Conservation (phyloP, 2,888 invertebrate genomes). For the Tinea semifulvella region DNA sequence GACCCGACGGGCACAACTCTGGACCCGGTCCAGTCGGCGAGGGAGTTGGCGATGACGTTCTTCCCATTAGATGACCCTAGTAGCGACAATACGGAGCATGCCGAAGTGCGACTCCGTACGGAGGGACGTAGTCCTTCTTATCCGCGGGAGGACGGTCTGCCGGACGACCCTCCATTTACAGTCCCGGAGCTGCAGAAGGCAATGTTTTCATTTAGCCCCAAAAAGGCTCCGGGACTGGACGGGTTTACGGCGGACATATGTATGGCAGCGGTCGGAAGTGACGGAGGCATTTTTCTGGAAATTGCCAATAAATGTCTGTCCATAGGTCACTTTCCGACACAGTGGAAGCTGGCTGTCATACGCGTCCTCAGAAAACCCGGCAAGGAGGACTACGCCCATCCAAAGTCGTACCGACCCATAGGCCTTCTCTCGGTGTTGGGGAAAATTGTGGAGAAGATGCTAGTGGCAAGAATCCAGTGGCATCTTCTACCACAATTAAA, state of each 20-base stretch:
- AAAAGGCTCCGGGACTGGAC: constrained; percentile 17
- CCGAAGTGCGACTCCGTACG: too few species aligned
- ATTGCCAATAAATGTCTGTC: constrained; percentile 14
- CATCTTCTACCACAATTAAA: constrained; percentile 5
- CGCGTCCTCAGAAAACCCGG: too few species aligned
- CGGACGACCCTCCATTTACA: constrained; percentile 15
- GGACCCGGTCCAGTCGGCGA: background rate
- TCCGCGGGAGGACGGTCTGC: background rate
- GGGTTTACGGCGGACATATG: constrained; percentile 17
- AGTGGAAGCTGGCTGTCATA: too few species aligned
- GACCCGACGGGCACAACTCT: background rate
- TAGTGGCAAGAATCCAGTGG: background rate
- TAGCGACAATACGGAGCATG: background rate
- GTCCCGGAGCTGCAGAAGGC: constrained; percentile 5
- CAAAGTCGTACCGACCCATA: too few species aligned
- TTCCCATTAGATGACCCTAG: background rate
- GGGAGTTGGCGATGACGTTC: background rate
- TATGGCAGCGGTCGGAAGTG: background rate
- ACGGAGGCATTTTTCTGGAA: background rate
- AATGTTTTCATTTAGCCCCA: constrained; percentile 12
- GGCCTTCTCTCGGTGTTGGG: too few species aligned
- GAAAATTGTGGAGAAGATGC: background rate
- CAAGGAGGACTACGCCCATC: too few species aligned
- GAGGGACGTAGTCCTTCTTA: background rate
- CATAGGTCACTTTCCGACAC: too few species aligned